Conservation (phyloP, 2,888 invertebrate species). For the Ornithoptera alexandrae region DNA sequence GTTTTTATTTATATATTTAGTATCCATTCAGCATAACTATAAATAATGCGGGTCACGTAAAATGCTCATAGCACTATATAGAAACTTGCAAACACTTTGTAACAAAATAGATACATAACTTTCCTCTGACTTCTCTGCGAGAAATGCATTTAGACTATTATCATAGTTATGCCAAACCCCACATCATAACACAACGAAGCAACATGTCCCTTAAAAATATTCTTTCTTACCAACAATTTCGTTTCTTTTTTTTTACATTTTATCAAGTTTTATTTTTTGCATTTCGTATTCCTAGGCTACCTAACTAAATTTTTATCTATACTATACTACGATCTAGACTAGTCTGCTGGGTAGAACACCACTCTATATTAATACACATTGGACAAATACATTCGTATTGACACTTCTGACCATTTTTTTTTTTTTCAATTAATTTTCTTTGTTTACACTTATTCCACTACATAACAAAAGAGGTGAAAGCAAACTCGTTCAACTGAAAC, state of each 20-base stretch:
- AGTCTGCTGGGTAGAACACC: slow-evolving; percentile 79
- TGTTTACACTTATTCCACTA: slow-evolving; percentile 78
- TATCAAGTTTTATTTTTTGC: slow-evolving; percentile 79
- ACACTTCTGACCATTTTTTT: slow-evolving; percentile 63
- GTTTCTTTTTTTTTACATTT: slow-evolving; percentile 80
- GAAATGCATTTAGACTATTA: slow-evolving; percentile 73
- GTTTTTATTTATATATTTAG: slow-evolving; percentile 78
- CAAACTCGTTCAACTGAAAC: slow-evolving; percentile 77
- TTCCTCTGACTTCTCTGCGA: slow-evolving; percentile 74
- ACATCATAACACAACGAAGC: slow-evolving; percentile 78
- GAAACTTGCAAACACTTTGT: slow-evolving; percentile 80
- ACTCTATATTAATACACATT: slow-evolving; percentile 78
- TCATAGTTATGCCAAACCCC: slow-evolving; percentile 79
- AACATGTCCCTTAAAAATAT: slow-evolving; percentile 82
- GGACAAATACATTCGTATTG: slow-evolving; percentile 78
- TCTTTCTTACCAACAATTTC: slow-evolving; percentile 83
- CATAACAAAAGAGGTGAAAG: slow-evolving; percentile 80
- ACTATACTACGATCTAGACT: slow-evolving; percentile 81
- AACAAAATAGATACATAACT: slow-evolving; percentile 81
- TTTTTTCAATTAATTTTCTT: slow-evolving; percentile 71
- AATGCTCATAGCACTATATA: slow-evolving; percentile 81
- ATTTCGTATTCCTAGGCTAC: slow-evolving; percentile 81
- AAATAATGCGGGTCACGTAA: slow-evolving; percentile 79
- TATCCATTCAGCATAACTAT: slow-evolving; percentile 80
- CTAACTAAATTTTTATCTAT: slow-evolving; percentile 80